These are phyloP conservation scores for Aepyceros melampus DNA, from an alignment of 2,113 vertebrate species.

Conservation along the genomic window DNA sequence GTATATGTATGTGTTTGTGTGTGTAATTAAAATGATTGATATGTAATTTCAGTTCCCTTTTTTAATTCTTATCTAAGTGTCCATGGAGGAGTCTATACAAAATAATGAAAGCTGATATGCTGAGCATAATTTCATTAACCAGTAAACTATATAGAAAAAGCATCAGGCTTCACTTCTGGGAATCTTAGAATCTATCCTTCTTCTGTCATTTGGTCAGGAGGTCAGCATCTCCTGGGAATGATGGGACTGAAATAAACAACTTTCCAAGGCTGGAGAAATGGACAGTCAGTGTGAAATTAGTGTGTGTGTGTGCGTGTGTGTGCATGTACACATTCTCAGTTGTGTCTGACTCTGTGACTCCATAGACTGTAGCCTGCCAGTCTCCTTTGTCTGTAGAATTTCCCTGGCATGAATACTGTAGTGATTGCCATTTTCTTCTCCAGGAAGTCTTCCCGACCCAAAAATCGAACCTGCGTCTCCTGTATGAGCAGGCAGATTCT, in stretches of 20 bases:
- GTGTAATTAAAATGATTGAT: not conserved
- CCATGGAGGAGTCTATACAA: not conserved
- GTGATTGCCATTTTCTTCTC: not conserved
- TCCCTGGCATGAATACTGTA: not conserved
- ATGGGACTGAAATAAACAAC: not conserved
- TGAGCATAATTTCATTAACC: not conserved
- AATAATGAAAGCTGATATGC: not conserved
- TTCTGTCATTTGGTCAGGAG: not conserved
- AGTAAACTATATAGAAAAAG: not conserved
- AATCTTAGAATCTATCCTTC: not conserved
- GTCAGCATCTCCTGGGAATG: not conserved
- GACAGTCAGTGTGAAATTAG: not conserved
- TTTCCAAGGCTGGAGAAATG: not conserved
- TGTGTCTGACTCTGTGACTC: not conserved
- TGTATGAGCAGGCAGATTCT: not conserved
- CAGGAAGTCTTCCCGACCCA: not conserved
- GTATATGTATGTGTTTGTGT: not conserved
- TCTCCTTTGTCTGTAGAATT: not conserved
- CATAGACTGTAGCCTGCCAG: not conserved
- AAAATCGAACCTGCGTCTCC: rapidly evolving
- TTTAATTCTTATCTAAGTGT: not conserved
- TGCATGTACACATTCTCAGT: rapidly evolving
- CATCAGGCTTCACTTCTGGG: not conserved
- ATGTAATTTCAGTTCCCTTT: not conserved
- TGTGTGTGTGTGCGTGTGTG: not conserved